phyloP scores from a whole-genome alignment of 2,113 vertebrate genomes.

The Ranitomeya imitator region DNA sequence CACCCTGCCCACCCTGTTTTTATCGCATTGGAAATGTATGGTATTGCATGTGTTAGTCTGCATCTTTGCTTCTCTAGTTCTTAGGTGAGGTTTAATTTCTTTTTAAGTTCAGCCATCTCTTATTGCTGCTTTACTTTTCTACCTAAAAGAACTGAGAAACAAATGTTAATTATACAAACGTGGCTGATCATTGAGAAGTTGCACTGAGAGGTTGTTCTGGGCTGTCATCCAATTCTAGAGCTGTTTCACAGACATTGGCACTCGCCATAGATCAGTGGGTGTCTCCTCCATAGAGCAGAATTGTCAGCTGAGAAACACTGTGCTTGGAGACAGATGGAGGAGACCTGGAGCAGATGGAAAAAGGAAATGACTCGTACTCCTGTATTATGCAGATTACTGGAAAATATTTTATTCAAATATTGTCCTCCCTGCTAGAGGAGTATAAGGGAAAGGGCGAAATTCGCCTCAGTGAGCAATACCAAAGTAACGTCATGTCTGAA shows the following conservation, averaged over 20 bases:
- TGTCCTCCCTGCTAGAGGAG: background rate
- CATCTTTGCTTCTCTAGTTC: background rate
- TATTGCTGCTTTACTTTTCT: background rate
- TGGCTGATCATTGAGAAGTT: background rate
- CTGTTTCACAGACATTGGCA: slow-evolving; percentile 24
- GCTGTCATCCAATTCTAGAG: slow-evolving; percentile 22
- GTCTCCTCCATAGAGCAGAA: slow-evolving; percentile 41
- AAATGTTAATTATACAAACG: background rate
- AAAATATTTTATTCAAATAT: slow-evolving; percentile 35
- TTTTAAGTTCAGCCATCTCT: background rate
- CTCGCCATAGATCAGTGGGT: slow-evolving; percentile 27
- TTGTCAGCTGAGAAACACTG: background rate
- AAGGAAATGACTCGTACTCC: slow-evolving; percentile 23
- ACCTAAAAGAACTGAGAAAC: background rate
- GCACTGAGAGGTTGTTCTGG: background rate
- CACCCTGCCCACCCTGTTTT: too few species aligned
- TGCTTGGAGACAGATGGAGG: slow-evolving; percentile 41
- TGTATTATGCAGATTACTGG: slow-evolving; percentile 4
- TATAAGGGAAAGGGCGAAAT: background rate
- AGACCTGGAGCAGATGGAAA: slow-evolving; percentile 20
- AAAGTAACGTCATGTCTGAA: slow-evolving; percentile 11
- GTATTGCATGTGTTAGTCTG: too few species aligned
- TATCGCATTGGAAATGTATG: too few species aligned
- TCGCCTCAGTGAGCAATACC: background rate
- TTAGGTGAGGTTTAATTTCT: too few species aligned